These are phyloP conservation scores for Synergus itoensis DNA, from an alignment of 2,888 invertebrate genomes.

Conservation along the genomic window DNA sequence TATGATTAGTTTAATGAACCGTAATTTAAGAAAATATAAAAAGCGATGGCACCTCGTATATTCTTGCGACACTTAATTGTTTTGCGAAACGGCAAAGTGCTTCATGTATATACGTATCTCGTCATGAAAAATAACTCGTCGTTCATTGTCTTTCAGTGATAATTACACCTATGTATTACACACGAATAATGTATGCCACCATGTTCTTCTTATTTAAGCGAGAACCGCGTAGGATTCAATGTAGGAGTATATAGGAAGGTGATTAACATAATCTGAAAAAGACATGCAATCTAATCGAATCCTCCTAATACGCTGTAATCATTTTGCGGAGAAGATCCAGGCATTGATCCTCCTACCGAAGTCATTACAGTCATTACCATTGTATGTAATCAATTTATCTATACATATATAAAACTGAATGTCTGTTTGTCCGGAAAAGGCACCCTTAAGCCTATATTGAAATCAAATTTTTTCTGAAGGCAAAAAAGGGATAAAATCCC, in stretches of 20 bases:
- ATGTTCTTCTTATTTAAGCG: constrained; percentile 24
- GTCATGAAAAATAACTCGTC: constrained; percentile 49
- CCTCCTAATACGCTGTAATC: background rate
- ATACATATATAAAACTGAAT: too few relatives aligned
- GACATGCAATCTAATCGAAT: constrained; percentile 44
- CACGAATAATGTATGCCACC: constrained; percentile 46
- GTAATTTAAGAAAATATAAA: background rate
- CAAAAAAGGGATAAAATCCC: too few relatives aligned
- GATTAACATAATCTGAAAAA: constrained; percentile 40
- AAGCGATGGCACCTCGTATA: background rate
- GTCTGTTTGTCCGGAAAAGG: too few relatives aligned
- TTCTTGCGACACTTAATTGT: constrained; percentile 7
- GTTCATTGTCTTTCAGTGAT: constrained; percentile 48
- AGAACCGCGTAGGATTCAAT: constrained; percentile 33
- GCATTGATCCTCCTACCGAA: background rate
- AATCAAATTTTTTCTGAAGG: too few relatives aligned
- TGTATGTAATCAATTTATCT: background rate
- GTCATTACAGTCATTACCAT: background rate
- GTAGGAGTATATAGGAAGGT: constrained; percentile 45
- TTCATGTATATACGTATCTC: constrained; percentile 23
- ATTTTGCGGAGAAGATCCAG: background rate
- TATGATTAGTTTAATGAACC: constrained; percentile 7
- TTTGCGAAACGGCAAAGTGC: background rate
- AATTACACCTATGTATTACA: constrained; percentile 52
- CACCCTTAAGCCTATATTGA: too few relatives aligned